Base-by-base conservation (phyloP, 1,140 invertebrate species). In the Magallana ariakensis region DNA sequence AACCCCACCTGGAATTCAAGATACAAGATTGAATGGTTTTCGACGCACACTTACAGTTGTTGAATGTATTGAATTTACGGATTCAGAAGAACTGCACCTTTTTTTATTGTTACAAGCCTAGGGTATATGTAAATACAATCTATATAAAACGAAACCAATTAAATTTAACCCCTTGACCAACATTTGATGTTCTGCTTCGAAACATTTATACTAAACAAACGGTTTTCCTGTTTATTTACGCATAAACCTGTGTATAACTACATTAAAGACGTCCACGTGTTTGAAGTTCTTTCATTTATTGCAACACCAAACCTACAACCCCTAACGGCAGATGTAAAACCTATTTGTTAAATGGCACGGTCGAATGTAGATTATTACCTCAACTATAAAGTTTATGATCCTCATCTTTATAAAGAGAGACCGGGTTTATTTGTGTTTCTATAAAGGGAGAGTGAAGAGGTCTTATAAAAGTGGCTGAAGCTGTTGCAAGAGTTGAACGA, bases 201-300 rank as follows among this genome's bases (percentile, higher is more conserved):
- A 13, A 75, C 66, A 26, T 75, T 46, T 26, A 33, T 75, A 10
- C 22, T 33, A 66, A 66, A 66, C 62, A 75, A 46, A 75, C 33
- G 66, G 26, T 75, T 22, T 75, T 26, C 6, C 22, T 75, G 10
- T 75, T 33, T 75, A 75, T 75, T 13, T 26, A 75, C 22, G 22
- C 22, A 13, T 26, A 26, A 75, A 22, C 22, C 11, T 75, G 22
- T 75, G 22, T 75, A 75, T 26, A 22, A 26, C 19, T 75, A 33
- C 13, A 33, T 13, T 75, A 75, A 33, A 75, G 26, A 22, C 9
- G 9, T 19, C 19, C 3, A 26, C 26, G 15, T 26, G 22, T 75
- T 75, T 75, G 66, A 75, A 75, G 66, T 75, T 22, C 62, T 75
- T 75, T 75, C 22, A 33, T 75, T 75, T 75, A 75, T 75, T 75